Percentiles rank a stretch among this genome's conserved stretches.
These are phyloP conservation scores for Xestia rhomboidea DNA, from an alignment of 2,888 invertebrate species.

Conservation along the genomic window DNA sequence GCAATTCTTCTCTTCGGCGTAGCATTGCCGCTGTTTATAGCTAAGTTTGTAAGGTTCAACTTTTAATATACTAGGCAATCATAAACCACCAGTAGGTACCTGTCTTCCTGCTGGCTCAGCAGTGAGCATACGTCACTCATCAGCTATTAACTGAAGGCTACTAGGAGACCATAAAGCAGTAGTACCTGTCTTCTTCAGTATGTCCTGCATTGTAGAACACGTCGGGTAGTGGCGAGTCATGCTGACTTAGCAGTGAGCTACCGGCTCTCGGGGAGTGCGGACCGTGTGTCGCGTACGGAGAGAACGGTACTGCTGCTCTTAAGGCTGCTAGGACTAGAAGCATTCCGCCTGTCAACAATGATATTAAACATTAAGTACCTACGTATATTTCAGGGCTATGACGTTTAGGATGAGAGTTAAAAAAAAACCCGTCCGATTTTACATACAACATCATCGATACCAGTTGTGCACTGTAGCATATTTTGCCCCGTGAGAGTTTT, in stretches of 20 bases:
- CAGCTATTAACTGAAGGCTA: background rate
- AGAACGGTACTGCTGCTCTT: constrained; percentile 87
- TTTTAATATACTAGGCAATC: constrained; percentile 2
- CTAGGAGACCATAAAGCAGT: constrained; percentile 6
- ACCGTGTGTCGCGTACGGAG: constrained; percentile 87
- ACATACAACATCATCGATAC: background rate
- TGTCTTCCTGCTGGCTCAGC: constrained; percentile 80
- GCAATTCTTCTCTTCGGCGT: background rate
- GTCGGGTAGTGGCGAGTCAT: constrained; percentile 86
- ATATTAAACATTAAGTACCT: background rate
- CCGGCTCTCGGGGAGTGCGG: constrained; percentile 87
- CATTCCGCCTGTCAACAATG: constrained; percentile 80
- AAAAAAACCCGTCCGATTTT: background rate
- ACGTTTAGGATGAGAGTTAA: background rate
- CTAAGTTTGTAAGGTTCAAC: background rate
- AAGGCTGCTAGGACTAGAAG: constrained; percentile 84
- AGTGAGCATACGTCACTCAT: constrained; percentile 72
- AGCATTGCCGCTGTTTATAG: background rate
- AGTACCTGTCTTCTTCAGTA: constrained; percentile 84
- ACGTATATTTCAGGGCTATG: background rate
- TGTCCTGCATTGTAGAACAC: constrained; percentile 87
- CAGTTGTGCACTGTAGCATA: background rate
- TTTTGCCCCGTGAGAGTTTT: background rate
- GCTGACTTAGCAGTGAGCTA: constrained; percentile 86
- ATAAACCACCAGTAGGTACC: background rate